Base-by-base conservation (phyloP, 1,140 invertebrate genomes). In the Homalodisca vitripennis region DNA sequence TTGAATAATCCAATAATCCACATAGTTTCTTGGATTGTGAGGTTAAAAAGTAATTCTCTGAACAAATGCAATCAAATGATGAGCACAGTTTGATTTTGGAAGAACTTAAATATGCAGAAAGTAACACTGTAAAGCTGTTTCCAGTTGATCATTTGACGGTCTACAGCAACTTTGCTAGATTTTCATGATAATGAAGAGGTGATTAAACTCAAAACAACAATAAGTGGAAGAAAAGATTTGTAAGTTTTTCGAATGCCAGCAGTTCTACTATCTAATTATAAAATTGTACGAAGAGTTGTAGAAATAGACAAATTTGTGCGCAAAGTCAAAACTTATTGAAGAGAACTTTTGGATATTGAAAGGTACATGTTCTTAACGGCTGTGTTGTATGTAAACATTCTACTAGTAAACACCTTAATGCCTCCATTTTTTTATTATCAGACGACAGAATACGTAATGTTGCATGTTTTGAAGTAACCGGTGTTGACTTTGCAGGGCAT, bases 401-500 rank as follows among this genome's bases (percentile, higher is more conserved):
- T 29, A 41, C 17, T 10, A n/a, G 63, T 14, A 66, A 24, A 41
- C 2, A 41, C 17, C 26, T 66, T 32, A 26, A 31, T 20, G 29
- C 63, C 13, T n/a, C 17, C 27, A 17, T 24, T 26, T 22, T 30
- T 10, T 47, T 22, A 14, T 41, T 66, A 66, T 73, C 73, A 22
- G 41, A 68, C 46, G 46, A 71, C 20, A 34, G 74, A 53, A 64
- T 77, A 10, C 70, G 73, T 63, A 71, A 77, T 67, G 74, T 71
- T 13, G 32, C 20, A 12, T 53, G 62, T 26, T 77, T 77, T 69
- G 31, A 70, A 66, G 31, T 73, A 63, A 66, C 48, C 46, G 71
- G 72, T 14, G 69, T 77, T n/a, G 77, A 79, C 68, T 75, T 77
- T 51, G 74, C 77, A 26, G 77, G 78, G 2, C 75, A 76, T 31